Percentiles rank a stretch among this genome's conserved stretches.
phyloP scores from a whole-genome alignment of 2,113 vertebrate species.

The Scolopax mira region DNA sequence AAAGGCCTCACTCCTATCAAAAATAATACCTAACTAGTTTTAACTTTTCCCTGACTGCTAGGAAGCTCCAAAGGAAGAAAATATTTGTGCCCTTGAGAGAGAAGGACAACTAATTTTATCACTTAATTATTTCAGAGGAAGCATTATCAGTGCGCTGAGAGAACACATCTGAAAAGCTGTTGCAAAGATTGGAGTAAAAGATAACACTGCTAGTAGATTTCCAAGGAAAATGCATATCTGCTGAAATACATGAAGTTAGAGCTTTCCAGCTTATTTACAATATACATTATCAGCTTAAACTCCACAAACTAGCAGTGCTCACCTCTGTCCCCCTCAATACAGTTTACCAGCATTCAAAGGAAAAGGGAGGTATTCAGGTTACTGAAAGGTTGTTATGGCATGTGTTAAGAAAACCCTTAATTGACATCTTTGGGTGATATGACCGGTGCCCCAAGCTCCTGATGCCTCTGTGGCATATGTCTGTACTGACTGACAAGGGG shows the following conservation, averaged over 20 bases:
- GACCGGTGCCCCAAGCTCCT: rapidly evolving
- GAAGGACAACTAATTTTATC: conserved; percentile 23
- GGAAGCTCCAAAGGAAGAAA: background rate
- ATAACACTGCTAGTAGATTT: background rate
- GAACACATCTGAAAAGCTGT: background rate
- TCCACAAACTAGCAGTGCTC: background rate
- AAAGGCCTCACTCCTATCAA: background rate
- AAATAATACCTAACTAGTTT: background rate
- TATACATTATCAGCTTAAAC: background rate
- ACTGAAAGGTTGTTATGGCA: background rate
- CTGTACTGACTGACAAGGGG: background rate
- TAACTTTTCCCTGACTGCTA: background rate
- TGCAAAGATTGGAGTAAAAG: background rate
- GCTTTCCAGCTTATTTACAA: background rate
- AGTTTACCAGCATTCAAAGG: background rate
- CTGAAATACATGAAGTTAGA: background rate
- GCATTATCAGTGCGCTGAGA: background rate
- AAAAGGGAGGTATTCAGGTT: background rate
- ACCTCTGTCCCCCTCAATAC: background rate
- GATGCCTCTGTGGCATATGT: background rate
- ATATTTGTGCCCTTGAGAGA: conserved; percentile 6
- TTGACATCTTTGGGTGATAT: background rate
- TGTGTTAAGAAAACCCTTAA: background rate
- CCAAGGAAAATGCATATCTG: background rate
- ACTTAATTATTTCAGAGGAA: conserved; percentile 22